Conservation (phyloP, 2,113 vertebrate species). For the Microcebus jonahi region DNA sequence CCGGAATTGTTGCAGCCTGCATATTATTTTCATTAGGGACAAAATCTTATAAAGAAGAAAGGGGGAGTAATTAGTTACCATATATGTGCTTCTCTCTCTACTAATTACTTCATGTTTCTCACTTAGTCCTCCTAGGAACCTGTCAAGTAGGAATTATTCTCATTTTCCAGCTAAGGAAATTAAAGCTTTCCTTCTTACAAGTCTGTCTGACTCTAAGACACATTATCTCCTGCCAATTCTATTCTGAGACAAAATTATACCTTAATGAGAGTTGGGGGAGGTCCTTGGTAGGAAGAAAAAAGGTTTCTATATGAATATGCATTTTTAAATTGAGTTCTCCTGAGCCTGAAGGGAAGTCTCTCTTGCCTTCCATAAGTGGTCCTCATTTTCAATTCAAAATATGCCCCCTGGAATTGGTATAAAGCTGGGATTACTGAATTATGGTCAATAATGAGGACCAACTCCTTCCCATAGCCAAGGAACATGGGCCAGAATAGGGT, state of each 20-base stretch:
- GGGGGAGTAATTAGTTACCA: background rate
- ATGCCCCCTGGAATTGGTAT: background rate
- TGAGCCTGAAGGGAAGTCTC: background rate
- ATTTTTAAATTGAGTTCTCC: background rate
- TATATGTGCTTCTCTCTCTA: background rate
- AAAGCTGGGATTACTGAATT: background rate
- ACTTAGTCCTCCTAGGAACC: background rate
- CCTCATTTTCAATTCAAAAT: background rate
- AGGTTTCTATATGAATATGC: background rate
- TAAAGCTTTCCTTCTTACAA: background rate
- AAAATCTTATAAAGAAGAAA: background rate
- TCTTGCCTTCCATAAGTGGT: background rate
- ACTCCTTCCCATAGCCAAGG: background rate
- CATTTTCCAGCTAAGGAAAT: background rate
- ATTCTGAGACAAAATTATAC: background rate
- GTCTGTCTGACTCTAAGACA: background rate
- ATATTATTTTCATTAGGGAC: constrained; percentile 5
- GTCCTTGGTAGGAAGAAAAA: background rate
- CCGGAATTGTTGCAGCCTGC: background rate
- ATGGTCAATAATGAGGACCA: background rate
- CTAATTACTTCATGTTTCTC: background rate
- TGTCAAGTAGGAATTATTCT: background rate
- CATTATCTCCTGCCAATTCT: background rate
- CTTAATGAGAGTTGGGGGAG: background rate
- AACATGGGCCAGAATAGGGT: background rate